Conservation (phyloP, 37 sponge, comb jelly and placozoan species). For the Halichondria panicea region DNA sequence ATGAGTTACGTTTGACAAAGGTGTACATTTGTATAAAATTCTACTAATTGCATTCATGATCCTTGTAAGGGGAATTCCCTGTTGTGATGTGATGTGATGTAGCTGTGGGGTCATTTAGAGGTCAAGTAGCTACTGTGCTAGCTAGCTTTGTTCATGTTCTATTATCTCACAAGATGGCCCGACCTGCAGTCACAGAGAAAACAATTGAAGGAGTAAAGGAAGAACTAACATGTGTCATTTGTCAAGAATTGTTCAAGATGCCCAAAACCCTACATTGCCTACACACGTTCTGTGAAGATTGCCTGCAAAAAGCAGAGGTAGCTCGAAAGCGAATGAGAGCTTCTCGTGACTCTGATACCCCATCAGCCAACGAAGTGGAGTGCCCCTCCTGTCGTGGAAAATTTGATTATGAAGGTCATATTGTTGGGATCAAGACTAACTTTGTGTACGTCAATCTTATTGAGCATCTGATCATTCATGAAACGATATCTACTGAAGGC, state of each 20-base stretch:
- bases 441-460: conserved; percentile 45
- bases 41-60: too few species aligned
- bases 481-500: not conserved
- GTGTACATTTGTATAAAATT: too few species aligned
- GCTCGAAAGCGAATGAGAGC: conserved; percentile 5
- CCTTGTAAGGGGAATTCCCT: too few species aligned
- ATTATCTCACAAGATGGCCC: conserved; percentile 27
- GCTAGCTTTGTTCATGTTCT: too few species aligned
- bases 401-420: not conserved
- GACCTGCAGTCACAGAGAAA: not conserved
- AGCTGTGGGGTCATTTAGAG: too few species aligned
- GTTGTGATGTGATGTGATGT: too few species aligned
- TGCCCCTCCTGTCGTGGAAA: conserved; percentile 39
- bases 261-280: conserved; percentile 71
- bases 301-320: conserved; percentile 12
- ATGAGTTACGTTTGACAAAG: too few species aligned
- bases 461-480: conserved; percentile 41
- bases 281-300: conserved; percentile 57
- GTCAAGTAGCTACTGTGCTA: too few species aligned
- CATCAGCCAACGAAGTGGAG: conserved; percentile 1
- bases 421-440: conserved; percentile 37
- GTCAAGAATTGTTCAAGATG: conserved; percentile 28
- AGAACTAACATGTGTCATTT: conserved; percentile 47
- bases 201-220: conserved; percentile 23
- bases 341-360: not conserved